A percentile compares a stretch with the other conserved stretches of the same genome.
These are phyloP conservation scores for Reticulitermes speratus DNA, from an alignment of 1,140 invertebrate genomes.

Conservation along the genomic window DNA sequence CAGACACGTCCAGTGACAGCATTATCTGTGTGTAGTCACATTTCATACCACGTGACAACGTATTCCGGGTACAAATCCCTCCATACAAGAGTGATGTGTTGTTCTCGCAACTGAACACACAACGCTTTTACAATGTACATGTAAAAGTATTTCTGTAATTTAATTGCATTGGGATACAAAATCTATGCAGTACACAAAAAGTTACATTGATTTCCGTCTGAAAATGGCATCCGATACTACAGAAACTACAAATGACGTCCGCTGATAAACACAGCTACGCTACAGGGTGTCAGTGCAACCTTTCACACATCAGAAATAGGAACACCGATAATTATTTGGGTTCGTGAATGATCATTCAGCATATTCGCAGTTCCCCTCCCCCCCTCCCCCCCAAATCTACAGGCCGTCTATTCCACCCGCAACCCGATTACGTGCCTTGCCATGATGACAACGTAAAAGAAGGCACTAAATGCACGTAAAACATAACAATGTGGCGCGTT, in stretches of 20 bases:
- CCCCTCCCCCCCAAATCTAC: no score
- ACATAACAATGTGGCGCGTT: no score
- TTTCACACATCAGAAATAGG: no score
- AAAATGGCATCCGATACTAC: background rate
- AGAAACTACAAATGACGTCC: background rate
- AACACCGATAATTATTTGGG: no score
- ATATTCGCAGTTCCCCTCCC: no score
- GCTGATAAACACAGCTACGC: background rate
- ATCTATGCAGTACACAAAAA: background rate
- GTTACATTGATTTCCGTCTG: background rate
- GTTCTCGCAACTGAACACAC: background rate
- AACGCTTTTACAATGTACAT: background rate
- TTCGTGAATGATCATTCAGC: no score
- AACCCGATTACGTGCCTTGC: no score
- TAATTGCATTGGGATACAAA: background rate
- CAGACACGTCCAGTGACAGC: background rate
- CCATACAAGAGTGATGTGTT: background rate
- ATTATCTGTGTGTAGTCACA: background rate
- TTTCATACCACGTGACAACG: background rate
- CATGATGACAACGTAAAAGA: no score
- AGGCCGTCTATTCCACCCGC: no score
- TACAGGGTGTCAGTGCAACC: no score
- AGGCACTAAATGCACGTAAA: no score
- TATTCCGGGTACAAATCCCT: background rate
- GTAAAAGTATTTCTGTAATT: background rate